These are phyloP conservation scores for Uropsilus gracilis DNA, from an alignment of 2,113 vertebrate genomes.

Conservation along the genomic window DNA sequence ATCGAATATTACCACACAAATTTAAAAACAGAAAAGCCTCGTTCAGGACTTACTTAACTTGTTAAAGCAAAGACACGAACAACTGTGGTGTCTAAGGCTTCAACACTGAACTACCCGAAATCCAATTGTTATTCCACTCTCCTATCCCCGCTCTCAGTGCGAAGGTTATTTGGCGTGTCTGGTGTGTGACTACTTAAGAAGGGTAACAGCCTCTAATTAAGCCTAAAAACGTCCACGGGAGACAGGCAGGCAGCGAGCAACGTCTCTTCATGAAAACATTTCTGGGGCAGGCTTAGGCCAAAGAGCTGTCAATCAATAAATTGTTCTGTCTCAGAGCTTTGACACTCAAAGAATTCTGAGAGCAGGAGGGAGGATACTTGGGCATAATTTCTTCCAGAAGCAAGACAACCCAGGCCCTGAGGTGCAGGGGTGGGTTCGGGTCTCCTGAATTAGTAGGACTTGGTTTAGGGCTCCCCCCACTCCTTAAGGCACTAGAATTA, in stretches of 20 bases:
- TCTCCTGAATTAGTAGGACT: neutral
- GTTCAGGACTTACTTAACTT: conserved; percentile 39
- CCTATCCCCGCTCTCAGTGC: neutral
- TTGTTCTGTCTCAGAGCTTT: conserved; percentile 34
- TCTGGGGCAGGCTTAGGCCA: conserved; percentile 75
- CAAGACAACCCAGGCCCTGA: neutral
- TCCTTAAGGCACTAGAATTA: neutral
- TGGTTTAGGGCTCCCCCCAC: no score
- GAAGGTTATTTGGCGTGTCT: conserved; percentile 68
- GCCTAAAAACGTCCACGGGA: conserved; percentile 62
- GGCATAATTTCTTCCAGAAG: conserved; percentile 41
- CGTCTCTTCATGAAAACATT: conserved; percentile 72
- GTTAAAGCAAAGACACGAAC: conserved; percentile 53
- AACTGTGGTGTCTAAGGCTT: conserved; percentile 20
- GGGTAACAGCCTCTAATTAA: conserved; percentile 76
- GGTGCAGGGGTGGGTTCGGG: neutral
- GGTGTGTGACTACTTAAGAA: conserved; percentile 70
- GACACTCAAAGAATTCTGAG: conserved; percentile 60
- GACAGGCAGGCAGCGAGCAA: conserved; percentile 68
- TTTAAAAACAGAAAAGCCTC: neutral
- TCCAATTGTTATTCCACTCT: conserved; percentile 70
- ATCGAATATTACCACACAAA: conserved; percentile 12
- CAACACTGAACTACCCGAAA: conserved; percentile 19
- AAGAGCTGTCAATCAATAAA: conserved; percentile 73
- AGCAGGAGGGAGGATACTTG: conserved; percentile 32